Evolutionary conservation across 2,888 invertebrate species (phyloP).

Genomic region (Psylliodes chrysocephalus): DNA sequence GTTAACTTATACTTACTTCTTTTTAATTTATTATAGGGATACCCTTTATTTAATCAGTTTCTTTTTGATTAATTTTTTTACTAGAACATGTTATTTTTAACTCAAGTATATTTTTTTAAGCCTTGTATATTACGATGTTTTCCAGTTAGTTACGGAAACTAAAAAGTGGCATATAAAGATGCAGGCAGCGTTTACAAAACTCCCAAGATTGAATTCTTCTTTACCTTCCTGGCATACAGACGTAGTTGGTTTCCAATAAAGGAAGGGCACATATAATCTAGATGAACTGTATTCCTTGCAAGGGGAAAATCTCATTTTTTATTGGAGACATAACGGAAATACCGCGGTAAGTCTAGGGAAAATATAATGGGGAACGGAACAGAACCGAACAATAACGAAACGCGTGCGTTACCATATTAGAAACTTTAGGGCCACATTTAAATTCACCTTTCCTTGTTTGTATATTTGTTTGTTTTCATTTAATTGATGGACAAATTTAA

Average conservation of each 20-base stretch:
- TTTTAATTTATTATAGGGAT: too few species aligned
- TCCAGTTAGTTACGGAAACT: neutral
- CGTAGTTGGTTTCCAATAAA: slow-evolving; percentile 11
- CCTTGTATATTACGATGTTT: neutral
- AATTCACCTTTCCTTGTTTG: too few species aligned
- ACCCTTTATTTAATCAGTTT: too few species aligned
- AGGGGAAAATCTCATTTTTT: slow-evolving; percentile 6
- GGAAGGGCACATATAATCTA: slow-evolving; percentile 9
- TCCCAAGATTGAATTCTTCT: slow-evolving; percentile 11
- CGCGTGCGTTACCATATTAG: neutral
- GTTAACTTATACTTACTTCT: too few species aligned
- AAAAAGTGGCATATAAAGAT: slow-evolving; percentile 5
- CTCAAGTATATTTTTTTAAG: neutral
- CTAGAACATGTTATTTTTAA: too few species aligned
- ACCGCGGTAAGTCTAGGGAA: slow-evolving; percentile 4
- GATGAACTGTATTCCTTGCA: slow-evolving; percentile 13
- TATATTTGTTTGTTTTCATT: too few species aligned
- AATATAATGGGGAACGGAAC: slow-evolving; percentile 2
- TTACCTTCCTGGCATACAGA: slow-evolving; percentile 5
- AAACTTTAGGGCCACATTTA: neutral
- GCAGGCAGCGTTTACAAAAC: slow-evolving; percentile 7
- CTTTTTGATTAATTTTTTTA: too few species aligned
- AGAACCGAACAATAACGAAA: slow-evolving; percentile 1
- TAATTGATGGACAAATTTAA: too few species aligned
- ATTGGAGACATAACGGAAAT: slow-evolving; percentile 10